phyloP scores from a whole-genome alignment of 2,113 vertebrate species.

The Podiceps cristatus region DNA sequence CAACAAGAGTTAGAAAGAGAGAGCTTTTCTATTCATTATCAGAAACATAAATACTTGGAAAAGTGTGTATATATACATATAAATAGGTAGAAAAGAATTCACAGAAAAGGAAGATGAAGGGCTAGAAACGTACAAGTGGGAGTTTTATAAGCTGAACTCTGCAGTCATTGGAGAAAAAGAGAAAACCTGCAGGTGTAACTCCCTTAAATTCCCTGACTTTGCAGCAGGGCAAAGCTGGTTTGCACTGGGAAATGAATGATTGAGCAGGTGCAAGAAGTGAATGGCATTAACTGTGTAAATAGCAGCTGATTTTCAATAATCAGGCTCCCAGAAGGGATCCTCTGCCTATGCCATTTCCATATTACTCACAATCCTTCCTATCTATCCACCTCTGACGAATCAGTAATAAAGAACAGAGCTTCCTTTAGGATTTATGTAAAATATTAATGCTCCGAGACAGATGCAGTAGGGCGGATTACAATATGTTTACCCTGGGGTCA shows the following conservation, averaged over 20 bases:
- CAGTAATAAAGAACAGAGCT: background rate
- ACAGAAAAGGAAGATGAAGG: background rate
- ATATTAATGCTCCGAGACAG: background rate
- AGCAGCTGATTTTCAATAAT: constrained; percentile 63
- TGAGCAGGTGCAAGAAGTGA: constrained; percentile 55
- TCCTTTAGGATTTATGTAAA: constrained; percentile 5
- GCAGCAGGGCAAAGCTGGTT: constrained; percentile 20
- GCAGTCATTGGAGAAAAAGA: background rate
- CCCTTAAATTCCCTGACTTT: constrained; percentile 23
- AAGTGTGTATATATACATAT: background rate
- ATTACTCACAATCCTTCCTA: background rate
- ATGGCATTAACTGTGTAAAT: constrained; percentile 62
- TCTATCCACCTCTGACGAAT: background rate
- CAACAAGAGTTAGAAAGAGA: background rate
- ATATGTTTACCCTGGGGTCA: background rate
- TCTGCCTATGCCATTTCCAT: constrained; percentile 19
- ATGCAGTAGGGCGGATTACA: background rate
- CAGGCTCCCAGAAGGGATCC: constrained; percentile 18
- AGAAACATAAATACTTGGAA: background rate
- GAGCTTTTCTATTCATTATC: background rate
- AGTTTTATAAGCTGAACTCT: background rate
- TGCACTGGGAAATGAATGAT: constrained; percentile 35
- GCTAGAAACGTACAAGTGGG: background rate
- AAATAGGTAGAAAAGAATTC: background rate
- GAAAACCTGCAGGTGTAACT: constrained; percentile 25